These are phyloP conservation scores for Platorchestia sp. DNA, from an alignment of 1,140 invertebrate genomes.

Conservation along the genomic window DNA sequence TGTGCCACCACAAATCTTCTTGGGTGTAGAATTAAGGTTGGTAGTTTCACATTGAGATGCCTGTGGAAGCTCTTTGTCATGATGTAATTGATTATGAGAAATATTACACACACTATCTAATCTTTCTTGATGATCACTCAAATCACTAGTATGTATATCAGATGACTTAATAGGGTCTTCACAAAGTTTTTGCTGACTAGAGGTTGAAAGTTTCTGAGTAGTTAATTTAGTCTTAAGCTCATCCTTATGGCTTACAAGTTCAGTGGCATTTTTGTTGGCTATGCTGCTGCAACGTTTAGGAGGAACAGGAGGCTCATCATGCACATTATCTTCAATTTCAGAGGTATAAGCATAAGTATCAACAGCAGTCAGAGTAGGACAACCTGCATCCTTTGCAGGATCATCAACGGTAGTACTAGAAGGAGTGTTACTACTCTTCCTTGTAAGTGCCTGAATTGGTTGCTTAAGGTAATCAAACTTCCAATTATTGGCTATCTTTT, in stretches of 20 bases:
- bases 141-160: neutral
- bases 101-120: neutral
- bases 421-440: neutral
- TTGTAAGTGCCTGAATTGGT: neutral
- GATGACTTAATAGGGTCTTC: neutral
- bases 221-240: neutral
- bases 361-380: neutral
- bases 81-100: neutral
- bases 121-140: neutral
- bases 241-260: neutral
- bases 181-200: neutral
- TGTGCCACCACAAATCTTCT: neutral
- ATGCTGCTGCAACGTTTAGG: slow-evolving; percentile 44
- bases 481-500: slow-evolving; percentile 30
- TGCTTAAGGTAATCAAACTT: slow-evolving; percentile 48
- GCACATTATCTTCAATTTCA: neutral
- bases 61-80: neutral
- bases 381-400: neutral
- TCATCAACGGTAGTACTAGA: neutral
- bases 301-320: slow-evolving; percentile 44
- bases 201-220: neutral
- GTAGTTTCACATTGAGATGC: neutral
- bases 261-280: neutral
- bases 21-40: neutral
- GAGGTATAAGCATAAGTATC: neutral